These are phyloP conservation scores for Oikopleura vanhoeffeni DNA, from an alignment of 23 tunicate genomes.

Conservation along the genomic window DNA sequence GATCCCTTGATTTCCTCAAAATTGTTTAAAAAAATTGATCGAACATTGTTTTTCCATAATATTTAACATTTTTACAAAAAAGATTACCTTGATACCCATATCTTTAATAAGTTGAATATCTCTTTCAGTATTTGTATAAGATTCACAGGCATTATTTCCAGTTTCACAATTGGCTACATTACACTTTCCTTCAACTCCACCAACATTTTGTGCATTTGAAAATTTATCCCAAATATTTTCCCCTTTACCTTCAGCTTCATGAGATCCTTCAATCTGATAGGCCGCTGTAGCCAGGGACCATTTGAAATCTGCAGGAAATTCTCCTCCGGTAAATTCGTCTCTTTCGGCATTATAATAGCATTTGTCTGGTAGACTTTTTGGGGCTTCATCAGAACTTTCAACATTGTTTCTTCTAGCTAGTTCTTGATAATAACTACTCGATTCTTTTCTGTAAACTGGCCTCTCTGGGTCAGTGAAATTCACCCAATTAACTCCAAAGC, in stretches of 20 bases:
- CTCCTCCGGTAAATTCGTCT: background rate
- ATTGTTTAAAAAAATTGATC: too few species aligned
- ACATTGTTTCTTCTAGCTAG: too few species aligned
- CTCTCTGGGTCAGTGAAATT: too few species aligned
- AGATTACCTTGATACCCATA: conserved; percentile 34
- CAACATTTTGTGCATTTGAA: background rate
- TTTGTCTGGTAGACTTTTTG: too few species aligned
- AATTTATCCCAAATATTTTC: background rate
- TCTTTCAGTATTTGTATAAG: conserved; percentile 40
- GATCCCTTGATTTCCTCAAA: too few species aligned
- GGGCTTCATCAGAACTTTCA: too few species aligned
- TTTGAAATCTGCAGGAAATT: conserved; percentile 29
- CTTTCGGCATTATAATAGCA: background rate
- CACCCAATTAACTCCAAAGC: too few species aligned
- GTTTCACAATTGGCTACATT: conserved; percentile 22
- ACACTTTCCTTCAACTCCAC: background rate
- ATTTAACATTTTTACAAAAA: too few species aligned
- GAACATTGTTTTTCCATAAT: too few species aligned
- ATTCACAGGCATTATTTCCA: conserved; percentile 71
- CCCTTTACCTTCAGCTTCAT: conserved; percentile 33
- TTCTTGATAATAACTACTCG: too few species aligned
- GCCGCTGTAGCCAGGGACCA: conserved; percentile 97
- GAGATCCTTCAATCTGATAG: conserved; percentile 73
- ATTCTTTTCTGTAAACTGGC: too few species aligned
- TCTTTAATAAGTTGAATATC: conserved; percentile 48